A percentile compares a stretch with the other conserved stretches of the same genome.
Conservation (phyloP, 2,113 vertebrate species). For the Stomatorhinus ivindoensis region DNA sequence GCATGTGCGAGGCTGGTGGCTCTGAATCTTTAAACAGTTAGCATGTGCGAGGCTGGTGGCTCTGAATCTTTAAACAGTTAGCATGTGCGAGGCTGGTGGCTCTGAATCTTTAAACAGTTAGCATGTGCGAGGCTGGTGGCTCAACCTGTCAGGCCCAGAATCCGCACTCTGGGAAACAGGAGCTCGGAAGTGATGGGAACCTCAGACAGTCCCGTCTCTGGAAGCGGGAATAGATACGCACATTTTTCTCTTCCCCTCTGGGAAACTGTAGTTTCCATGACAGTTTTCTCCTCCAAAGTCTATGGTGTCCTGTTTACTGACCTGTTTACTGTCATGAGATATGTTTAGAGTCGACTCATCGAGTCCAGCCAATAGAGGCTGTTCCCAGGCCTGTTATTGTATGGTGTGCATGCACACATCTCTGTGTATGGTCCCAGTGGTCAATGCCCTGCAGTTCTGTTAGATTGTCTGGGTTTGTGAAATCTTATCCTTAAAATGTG, state of each 20-base stretch:
- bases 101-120: background rate
- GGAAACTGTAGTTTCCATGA: background rate
- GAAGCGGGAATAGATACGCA: background rate
- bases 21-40: background rate
- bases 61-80: too few relatives aligned
- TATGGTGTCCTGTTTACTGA: constrained; percentile 4
- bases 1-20: too few relatives aligned
- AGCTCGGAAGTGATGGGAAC: background rate
- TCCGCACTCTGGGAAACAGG: background rate
- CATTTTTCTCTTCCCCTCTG: background rate
- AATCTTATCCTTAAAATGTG: background rate
- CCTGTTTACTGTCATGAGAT: background rate
- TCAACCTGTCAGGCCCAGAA: background rate
- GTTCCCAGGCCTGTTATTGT: background rate
- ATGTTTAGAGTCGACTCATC: background rate
- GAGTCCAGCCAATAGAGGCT: background rate
- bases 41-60: background rate
- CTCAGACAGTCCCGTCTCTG: background rate
- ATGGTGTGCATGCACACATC: background rate
- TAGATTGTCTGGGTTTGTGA: background rate
- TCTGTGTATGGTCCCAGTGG: constrained; percentile 12
- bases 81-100: too few relatives aligned
- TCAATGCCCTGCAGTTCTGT: background rate
- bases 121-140: background rate
- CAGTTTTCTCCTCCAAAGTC: background rate